A percentile compares a stretch with the other conserved stretches of the same genome.
phyloP scores from a whole-genome alignment of 2,888 invertebrate species.

The Epsilonema sp. region DNA sequence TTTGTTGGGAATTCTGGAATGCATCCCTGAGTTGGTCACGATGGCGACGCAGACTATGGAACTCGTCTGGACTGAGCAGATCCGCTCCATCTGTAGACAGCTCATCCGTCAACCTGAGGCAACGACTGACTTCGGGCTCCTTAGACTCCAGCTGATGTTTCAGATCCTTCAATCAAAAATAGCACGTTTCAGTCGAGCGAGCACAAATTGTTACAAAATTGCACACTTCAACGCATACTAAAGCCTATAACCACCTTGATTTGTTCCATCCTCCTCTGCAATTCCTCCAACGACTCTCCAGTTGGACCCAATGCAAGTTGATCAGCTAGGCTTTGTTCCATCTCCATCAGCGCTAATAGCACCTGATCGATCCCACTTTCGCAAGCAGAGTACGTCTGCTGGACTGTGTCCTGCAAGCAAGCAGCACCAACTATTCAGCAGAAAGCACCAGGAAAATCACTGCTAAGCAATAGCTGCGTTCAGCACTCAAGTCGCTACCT shows the following conservation, averaged over 20 bases:
- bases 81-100: constrained; percentile 71
- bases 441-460: too few species aligned
- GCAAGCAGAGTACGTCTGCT: constrained; percentile 76
- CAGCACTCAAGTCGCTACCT: too few species aligned
- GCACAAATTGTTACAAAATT: too few species aligned
- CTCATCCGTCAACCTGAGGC: constrained; percentile 70
- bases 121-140: constrained; percentile 59
- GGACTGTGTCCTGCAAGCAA: constrained; percentile 59
- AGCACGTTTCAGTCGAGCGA: too few species aligned
- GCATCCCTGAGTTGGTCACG: constrained; percentile 60
- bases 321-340: constrained; percentile 60
- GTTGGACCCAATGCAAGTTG: constrained; percentile 31
- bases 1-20: constrained; percentile 58
- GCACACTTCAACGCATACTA: too few species aligned
- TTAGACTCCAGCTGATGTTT: too few species aligned
- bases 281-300: constrained; percentile 23
- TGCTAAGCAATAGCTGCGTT: too few species aligned
- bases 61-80: constrained; percentile 73
- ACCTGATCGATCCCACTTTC: constrained; percentile 64
- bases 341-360: constrained; percentile 61
- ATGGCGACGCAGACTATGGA: constrained; percentile 62
- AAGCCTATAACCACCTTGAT: constrained; percentile 37
- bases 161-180: too few species aligned
- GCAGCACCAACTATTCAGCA: too few species aligned
- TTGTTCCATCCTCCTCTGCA: constrained; percentile 64